These are phyloP conservation scores for Cephus rjabovi DNA, from an alignment of 2,888 invertebrate genomes.

Conservation along the genomic window DNA sequence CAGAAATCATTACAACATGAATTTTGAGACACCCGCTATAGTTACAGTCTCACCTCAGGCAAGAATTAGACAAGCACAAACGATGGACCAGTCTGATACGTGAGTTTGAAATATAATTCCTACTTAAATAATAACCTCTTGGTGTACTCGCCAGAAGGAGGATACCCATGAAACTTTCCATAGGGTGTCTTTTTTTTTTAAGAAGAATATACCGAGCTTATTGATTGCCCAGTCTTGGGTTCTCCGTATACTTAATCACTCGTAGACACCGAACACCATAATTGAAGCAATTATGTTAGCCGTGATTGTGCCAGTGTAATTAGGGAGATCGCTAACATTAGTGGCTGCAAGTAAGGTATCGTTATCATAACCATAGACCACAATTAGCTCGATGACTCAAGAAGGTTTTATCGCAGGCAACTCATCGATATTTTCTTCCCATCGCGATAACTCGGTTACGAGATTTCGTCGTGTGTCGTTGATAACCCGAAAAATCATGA, in stretches of 20 bases:
- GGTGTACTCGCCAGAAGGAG: neutral
- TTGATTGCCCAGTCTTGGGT: neutral
- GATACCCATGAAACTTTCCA: neutral
- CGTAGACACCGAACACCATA: neutral
- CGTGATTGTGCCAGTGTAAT: neutral
- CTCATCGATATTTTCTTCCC: no score
- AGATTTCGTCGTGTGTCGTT: neutral
- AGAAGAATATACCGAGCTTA: neutral
- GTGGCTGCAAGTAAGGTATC: neutral
- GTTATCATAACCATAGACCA: neutral
- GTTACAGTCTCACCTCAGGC: neutral
- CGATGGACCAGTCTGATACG: neutral
- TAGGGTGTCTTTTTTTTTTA: neutral
- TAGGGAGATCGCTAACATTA: neutral
- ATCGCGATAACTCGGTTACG: no score
- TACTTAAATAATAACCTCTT: neutral
- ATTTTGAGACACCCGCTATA: neutral
- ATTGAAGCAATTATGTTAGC: neutral
- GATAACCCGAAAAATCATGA: no score
- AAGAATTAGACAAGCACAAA: neutral
- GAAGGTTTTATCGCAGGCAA: neutral
- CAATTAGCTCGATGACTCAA: neutral
- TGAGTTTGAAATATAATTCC: neutral
- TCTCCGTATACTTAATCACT: neutral
- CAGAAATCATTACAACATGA: neutral